phyloP scores from a whole-genome alignment of 2,797 vertebrate species.

The Dipus sagitta region DNA sequence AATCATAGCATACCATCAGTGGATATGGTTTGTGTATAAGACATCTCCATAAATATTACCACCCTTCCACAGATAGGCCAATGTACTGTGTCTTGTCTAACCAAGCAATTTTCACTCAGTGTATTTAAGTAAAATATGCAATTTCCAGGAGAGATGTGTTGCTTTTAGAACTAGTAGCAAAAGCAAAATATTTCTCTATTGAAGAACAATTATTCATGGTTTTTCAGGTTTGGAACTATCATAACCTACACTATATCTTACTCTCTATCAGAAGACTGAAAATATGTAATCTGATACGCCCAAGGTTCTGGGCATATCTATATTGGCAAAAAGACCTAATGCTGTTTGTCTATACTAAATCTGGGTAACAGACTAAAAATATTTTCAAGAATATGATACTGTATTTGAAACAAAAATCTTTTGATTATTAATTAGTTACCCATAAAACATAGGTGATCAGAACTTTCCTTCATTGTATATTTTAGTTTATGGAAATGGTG shows the following conservation, averaged over 20 bases:
- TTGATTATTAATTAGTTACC: background rate
- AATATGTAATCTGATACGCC: background rate
- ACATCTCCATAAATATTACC: too few species aligned
- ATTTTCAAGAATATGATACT: background rate
- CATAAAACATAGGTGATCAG: slow-evolving; percentile 39
- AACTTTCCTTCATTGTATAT: background rate
- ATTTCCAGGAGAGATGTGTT: background rate
- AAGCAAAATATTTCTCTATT: too few species aligned
- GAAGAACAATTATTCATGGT: background rate
- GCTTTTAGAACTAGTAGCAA: background rate
- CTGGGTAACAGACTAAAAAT: too few species aligned
- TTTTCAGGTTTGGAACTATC: background rate
- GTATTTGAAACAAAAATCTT: background rate
- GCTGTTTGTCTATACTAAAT: background rate
- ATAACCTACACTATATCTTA: background rate
- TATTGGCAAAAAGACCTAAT: slow-evolving; percentile 15
- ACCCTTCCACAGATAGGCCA: too few species aligned
- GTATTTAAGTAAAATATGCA: slow-evolving; percentile 10
- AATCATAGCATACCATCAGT: too few species aligned
- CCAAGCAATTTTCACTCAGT: background rate
- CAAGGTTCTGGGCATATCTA: background rate
- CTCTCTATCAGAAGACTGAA: background rate
- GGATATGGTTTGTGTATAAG: too few species aligned
- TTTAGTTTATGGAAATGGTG: slow-evolving; percentile 11
- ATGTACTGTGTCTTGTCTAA: too few species aligned